A percentile compares a stretch with the other conserved stretches of the same genome.
Evolutionary conservation across 2,888 invertebrate genomes (phyloP).

Genomic region (Muschampia plurimacula): DNA sequence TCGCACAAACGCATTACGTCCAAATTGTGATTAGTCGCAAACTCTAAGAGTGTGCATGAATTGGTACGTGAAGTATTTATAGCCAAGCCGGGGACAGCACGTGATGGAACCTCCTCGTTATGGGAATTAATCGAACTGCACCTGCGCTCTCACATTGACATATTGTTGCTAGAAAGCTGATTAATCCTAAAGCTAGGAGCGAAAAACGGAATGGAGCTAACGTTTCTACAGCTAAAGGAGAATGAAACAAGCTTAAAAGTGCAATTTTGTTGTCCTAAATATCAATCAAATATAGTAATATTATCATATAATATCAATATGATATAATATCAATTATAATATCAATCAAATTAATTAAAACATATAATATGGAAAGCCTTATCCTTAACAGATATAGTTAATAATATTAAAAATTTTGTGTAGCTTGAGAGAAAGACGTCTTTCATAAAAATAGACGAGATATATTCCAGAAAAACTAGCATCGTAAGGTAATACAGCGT

Average conservation of each 20-base stretch:
- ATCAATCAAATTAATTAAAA: too few relatives aligned
- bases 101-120: constrained; percentile 33
- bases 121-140: constrained; percentile 38
- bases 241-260: neutral
- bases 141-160: constrained; percentile 31
- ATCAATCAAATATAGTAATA: too few relatives aligned
- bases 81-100: constrained; percentile 18
- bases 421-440: too few relatives aligned
- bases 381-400: too few relatives aligned
- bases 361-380: too few relatives aligned
- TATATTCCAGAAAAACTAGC: too few relatives aligned
- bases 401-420: too few relatives aligned
- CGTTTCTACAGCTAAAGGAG: neutral
- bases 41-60: constrained; percentile 30
- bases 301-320: too few relatives aligned
- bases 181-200: constrained; percentile 31
- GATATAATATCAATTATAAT: too few relatives aligned
- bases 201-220: neutral
- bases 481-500: too few relatives aligned
- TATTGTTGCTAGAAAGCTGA: constrained; percentile 32
- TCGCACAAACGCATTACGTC: neutral
- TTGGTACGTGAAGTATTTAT: constrained; percentile 33
- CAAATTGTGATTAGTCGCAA: constrained; percentile 14
- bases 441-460: too few relatives aligned
- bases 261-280: neutral